Base-by-base conservation (phyloP, 2,888 invertebrate species). In the Palloptera scutellata region DNA sequence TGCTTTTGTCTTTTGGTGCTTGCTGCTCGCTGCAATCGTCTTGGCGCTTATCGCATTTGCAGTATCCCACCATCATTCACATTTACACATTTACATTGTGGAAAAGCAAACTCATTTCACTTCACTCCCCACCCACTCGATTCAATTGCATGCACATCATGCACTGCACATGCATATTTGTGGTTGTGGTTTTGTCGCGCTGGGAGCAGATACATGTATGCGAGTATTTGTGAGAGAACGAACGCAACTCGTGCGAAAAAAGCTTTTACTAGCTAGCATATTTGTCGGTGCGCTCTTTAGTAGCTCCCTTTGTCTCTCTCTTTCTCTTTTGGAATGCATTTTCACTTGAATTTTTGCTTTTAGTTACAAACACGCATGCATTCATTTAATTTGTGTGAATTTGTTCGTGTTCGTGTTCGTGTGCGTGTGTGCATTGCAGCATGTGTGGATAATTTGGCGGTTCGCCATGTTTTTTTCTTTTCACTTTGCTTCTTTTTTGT, bases 371-470 rank as follows among this genome's bases (percentile, higher is more conserved):
- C 11, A 48, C 15, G 10, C 48, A 15, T 48, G 48, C 48, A 48
- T 48, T 15, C 11, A 4, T 30, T 30, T 30, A 6, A 30, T 30
- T 30, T 30, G 30, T 6, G 2, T 6, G 6, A 30, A 30, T 52
- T 9, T 61, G 61, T 8, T 11, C 53, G 12, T 17, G 9, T 17
- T 30, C 65, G 15, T 61, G 61, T 8, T 11, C 53, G 12, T 17
- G 9, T 17, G 20, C 65, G 61, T 66, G 61, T 61, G 57, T 69
- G 68, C 60, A 58, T 19, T 48, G 71, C 30, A 30, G 30, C 74
- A 77, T 80, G 79, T 76, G 79, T 78, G 79, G 77, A 79, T 77
- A 79, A 77, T 80, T 81, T 80, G 79, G 81, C 79, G 81, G 81
- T 77, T 79, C 78, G 81, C 81, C 79, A 80, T 80, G 78, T 78